Evolutionary conservation across 1,140 invertebrate species (phyloP).

Genomic region (Wiebesia pumilae): DNA sequence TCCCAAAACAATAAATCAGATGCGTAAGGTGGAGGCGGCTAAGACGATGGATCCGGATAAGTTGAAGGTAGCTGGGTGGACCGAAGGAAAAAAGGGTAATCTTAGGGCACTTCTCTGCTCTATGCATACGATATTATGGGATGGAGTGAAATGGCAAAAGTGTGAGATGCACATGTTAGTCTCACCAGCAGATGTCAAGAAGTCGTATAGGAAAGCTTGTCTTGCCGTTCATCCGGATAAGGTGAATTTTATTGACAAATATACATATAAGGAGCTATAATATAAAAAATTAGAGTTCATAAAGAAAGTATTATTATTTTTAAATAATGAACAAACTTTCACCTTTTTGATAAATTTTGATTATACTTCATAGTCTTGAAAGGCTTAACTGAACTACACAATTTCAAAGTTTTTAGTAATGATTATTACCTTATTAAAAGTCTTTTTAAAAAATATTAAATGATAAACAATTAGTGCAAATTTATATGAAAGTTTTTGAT

Average conservation of each 20-base stretch:
- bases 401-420: too few relatives aligned
- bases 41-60: conserved; percentile 94
- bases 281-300: too few relatives aligned
- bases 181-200: conserved; percentile 93
- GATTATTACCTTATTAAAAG: too few relatives aligned
- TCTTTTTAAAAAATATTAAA: too few relatives aligned
- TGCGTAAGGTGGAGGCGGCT: conserved; percentile 91
- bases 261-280: too few relatives aligned
- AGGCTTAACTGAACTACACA: too few relatives aligned
- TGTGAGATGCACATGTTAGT: conserved; percentile 97
- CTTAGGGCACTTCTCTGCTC: conserved; percentile 96
- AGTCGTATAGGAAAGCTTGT: conserved; percentile 95
- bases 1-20: conserved; percentile 93
- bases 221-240: conserved; percentile 99
- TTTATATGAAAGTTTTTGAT: too few relatives aligned
- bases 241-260: conserved; percentile 75
- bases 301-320: too few relatives aligned
- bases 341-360: too few relatives aligned
- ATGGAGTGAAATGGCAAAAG: conserved; percentile 90
- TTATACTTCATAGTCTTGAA: too few relatives aligned
- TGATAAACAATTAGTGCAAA: too few relatives aligned
- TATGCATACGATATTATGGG: conserved; percentile 96
- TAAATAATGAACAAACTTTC: too few relatives aligned
- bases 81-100: conserved; percentile 96
- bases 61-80: conserved; percentile 88